phyloP scores from a whole-genome alignment of 1,140 invertebrate genomes.

The Lithobius niger region DNA sequence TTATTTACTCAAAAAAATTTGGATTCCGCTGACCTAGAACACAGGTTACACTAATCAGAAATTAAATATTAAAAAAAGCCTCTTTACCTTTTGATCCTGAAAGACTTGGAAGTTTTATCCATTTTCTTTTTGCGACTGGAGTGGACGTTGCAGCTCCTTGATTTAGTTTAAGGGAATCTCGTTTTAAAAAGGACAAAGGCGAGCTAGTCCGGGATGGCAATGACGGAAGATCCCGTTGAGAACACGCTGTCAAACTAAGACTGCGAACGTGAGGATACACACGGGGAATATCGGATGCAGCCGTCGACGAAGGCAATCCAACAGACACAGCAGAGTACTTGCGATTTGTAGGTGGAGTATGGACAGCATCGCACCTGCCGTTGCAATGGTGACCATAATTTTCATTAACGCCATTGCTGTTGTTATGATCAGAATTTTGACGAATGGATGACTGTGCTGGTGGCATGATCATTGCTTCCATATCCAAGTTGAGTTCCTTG shows the following conservation, averaged over 20 bases:
- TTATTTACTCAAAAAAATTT: too few species aligned
- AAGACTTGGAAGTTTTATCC: not conserved
- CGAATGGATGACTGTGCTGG: too few species aligned
- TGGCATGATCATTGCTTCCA: constrained; percentile 55
- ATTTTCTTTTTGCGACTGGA: constrained; percentile 3
- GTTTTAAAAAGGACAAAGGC: not conserved
- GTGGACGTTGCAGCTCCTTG: not conserved
- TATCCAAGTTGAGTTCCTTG: constrained; percentile 68
- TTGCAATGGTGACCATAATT: too few species aligned
- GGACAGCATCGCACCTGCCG: not conserved
- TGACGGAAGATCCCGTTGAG: not conserved
- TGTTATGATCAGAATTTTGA: too few species aligned
- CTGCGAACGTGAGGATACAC: too few species aligned
- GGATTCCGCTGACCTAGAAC: too few species aligned
- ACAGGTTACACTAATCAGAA: too few species aligned
- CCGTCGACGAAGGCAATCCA: not conserved
- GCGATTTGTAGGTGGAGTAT: not conserved
- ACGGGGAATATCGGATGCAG: too few species aligned
- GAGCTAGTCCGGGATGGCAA: not conserved
- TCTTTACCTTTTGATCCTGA: not conserved
- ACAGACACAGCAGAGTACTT: not conserved
- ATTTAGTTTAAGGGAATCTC: not conserved
- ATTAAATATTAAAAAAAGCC: not conserved
- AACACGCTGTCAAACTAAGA: too few species aligned
- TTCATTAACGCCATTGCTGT: too few species aligned